Base-by-base conservation (phyloP, 2,888 invertebrate genomes). In the Opisthograptis luteolata region DNA sequence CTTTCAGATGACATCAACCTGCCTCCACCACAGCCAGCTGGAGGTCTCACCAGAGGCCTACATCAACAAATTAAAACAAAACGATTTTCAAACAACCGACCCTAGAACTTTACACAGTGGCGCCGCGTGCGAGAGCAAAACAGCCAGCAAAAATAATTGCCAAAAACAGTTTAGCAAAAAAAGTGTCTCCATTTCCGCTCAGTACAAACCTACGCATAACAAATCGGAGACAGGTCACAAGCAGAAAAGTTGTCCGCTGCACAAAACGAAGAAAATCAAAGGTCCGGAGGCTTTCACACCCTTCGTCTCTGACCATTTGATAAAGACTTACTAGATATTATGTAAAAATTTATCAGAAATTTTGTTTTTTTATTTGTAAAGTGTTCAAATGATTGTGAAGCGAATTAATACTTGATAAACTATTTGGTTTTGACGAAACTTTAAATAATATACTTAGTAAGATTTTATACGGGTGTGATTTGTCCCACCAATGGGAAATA, bases 21-120 rank as follows among this genome's bases (percentile, higher is more conserved):
- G 90, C 50, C 78, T 90, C 3, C 87, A 90, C 53, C 88, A 90
- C 74, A 88, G 87, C 57, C 82, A 89, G 22, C 66, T 90, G 4
- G 89, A 89, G 56, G 76, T 89, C n/a, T 65, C 81, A 3, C 52
- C 77, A 10, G 69, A 74, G 5, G 40, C 66, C 1, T 73, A 74
- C 60, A 61, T 64, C 2, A 65, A 65, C 25, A 60, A 58, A 30
- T 35, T 68, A 36, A 71, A 71, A 54, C 54, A 64, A 51, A 66
- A 70, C 30, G 28, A 56, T 8, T 22, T 31, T 12, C 9, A 30
- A 3, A 55, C 57, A 34, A 37, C 57, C 43, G 55, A 66, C 14
- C 58, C 68, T 13, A 66, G 60, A 36, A 54, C 63, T 45, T 34
- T 59, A 17, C 41, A 60, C 47, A 65, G 63, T 62, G 62, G 43